Conservation (phyloP, 2,888 invertebrate species). For the Leptinotarsa rubiginosa region DNA sequence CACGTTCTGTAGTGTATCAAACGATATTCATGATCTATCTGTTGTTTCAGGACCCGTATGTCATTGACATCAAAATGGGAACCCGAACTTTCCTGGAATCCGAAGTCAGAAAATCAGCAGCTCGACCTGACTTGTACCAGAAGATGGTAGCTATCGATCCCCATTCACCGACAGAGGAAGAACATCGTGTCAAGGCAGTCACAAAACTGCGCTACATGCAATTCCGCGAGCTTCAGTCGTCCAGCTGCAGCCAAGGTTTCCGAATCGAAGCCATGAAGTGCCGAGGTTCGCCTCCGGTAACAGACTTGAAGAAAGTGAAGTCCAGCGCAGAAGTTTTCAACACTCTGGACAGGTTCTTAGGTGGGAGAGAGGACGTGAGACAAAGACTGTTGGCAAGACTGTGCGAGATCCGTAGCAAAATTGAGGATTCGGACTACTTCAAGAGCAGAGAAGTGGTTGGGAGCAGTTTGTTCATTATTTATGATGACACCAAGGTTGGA, state of each 20-base stretch:
- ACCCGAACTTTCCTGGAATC: slow-evolving; percentile 94
- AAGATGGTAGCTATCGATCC: slow-evolving; percentile 96
- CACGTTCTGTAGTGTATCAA: not conserved
- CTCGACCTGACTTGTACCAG: slow-evolving; percentile 89
- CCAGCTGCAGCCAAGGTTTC: slow-evolving; percentile 92
- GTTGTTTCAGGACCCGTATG: slow-evolving; percentile 80
- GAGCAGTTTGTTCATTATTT: slow-evolving; percentile 93
- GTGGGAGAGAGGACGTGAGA: slow-evolving; percentile 74
- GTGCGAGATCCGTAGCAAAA: slow-evolving; percentile 79
- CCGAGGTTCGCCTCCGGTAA: slow-evolving; percentile 83
- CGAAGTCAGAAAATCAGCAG: slow-evolving; percentile 89
- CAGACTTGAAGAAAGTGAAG: slow-evolving; percentile 89
- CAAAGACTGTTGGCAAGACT: slow-evolving; percentile 80
- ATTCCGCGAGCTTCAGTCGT: slow-evolving; percentile 93
- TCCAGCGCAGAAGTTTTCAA: slow-evolving; percentile 79
- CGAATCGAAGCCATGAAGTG: slow-evolving; percentile 95
- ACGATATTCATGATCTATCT: slow-evolving; percentile 24
- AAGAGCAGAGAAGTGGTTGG: slow-evolving; percentile 91
- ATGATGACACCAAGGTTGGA: slow-evolving; percentile 88
- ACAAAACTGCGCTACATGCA: slow-evolving; percentile 98
- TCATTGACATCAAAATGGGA: slow-evolving; percentile 98
- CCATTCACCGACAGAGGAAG: slow-evolving; percentile 85
- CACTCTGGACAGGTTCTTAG: slow-evolving; percentile 82
- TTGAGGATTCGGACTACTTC: slow-evolving; percentile 89
- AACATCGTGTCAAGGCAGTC: slow-evolving; percentile 84